phyloP scores from a whole-genome alignment of 2,113 vertebrate species.

The Bucco capensis region DNA sequence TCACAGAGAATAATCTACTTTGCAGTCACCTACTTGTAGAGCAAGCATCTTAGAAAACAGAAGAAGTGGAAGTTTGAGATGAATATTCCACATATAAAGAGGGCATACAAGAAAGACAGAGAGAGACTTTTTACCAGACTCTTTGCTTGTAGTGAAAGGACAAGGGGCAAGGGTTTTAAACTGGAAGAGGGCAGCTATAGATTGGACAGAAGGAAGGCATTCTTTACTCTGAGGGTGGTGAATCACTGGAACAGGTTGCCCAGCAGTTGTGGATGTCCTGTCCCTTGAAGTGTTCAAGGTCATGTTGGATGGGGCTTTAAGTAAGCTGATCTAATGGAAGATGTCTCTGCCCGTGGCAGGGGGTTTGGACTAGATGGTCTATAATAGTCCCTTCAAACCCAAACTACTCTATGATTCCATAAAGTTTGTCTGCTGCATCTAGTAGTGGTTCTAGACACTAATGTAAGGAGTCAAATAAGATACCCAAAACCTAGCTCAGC shows the following conservation, averaged over 20 bases:
- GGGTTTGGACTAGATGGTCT: fast-evolving
- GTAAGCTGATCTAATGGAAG: not conserved
- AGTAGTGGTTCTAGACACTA: too few relatives aligned
- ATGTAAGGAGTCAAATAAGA: not conserved
- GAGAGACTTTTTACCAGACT: not conserved
- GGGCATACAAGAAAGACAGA: not conserved
- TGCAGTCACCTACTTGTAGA: not conserved
- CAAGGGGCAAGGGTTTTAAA: not conserved
- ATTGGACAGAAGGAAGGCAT: not conserved
- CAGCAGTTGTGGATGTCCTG: not conserved
- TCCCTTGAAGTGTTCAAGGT: not conserved
- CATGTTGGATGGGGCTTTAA: not conserved
- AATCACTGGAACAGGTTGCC: not conserved
- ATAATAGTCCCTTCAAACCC: not conserved
- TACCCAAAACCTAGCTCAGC: not conserved
- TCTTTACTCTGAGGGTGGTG: not conserved
- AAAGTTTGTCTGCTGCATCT: not conserved
- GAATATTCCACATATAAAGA: not conserved
- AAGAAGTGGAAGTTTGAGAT: not conserved
- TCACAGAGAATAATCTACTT: not conserved
- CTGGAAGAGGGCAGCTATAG: not conserved
- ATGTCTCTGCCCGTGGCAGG: not conserved
- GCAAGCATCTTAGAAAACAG: not conserved
- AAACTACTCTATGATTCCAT: not conserved
- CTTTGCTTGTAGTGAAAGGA: not conserved